Percentiles rank a stretch among this genome's conserved stretches.
These are phyloP conservation scores for Hecatera dysodea DNA, from an alignment of 2,888 invertebrate genomes.

Conservation along the genomic window DNA sequence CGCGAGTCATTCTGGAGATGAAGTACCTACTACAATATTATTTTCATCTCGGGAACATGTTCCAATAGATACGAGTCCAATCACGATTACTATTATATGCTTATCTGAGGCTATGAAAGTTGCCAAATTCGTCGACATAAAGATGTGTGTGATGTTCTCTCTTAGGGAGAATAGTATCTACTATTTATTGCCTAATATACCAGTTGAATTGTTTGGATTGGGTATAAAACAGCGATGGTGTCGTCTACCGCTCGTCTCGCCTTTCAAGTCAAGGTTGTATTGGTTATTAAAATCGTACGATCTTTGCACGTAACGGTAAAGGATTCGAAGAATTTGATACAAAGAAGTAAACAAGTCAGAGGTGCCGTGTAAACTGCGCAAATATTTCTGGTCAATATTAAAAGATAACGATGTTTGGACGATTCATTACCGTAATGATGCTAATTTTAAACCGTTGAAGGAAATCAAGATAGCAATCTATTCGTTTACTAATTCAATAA, in stretches of 20 bases:
- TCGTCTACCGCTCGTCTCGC: constrained; percentile 51
- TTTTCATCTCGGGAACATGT: constrained; percentile 12
- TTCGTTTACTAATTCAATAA: constrained; percentile 24
- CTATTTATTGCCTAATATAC: constrained; percentile 27
- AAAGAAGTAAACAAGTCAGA: constrained; percentile 36
- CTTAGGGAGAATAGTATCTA: constrained; percentile 8
- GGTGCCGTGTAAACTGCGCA: constrained; percentile 43
- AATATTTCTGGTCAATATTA: constrained; percentile 57
- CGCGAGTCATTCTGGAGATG: constrained; percentile 39
- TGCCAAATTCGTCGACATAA: constrained; percentile 34
- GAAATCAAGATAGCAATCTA: constrained; percentile 34
- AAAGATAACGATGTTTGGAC: constrained; percentile 52
- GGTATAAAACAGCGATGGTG: constrained; percentile 20
- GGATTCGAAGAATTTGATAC: constrained; percentile 46
- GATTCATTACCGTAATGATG: constrained; percentile 35
- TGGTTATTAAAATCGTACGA: constrained; percentile 30
- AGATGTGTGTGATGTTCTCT: constrained; percentile 35
- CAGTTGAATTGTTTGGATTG: constrained; percentile 28
- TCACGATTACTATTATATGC: constrained; percentile 14
- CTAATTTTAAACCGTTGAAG: constrained; percentile 30
- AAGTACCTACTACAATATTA: constrained; percentile 17
- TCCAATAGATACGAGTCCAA: constrained; percentile 31
- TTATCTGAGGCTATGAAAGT: constrained; percentile 20
- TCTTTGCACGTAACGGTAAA: constrained; percentile 38
- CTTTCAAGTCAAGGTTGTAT: constrained; percentile 43